Evolutionary conservation across 1,140 invertebrate species (phyloP).

Genomic region (Manduca sexta): DNA sequence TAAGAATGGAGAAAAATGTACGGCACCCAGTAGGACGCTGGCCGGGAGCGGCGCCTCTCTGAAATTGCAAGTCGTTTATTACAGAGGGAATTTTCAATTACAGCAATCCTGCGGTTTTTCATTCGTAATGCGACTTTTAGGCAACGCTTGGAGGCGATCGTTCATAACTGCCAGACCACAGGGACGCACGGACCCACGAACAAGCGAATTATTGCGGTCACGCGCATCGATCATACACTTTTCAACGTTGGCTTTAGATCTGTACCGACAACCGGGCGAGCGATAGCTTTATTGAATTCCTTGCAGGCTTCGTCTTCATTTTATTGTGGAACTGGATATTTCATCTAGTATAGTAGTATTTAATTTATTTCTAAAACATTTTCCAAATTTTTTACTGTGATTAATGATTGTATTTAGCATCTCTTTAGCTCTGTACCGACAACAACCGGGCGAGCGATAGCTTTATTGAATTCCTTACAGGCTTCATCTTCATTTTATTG

Average conservation of each 20-base stretch:
- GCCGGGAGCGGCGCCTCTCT: conserved; percentile 31
- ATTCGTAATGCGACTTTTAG: conserved; percentile 70
- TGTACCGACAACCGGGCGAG: too few species aligned
- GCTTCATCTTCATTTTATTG: too few species aligned
- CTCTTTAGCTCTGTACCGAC: too few species aligned
- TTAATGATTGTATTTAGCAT: too few species aligned
- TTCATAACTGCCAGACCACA: conserved; percentile 46
- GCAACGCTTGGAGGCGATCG: conserved; percentile 46
- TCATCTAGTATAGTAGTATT: too few species aligned
- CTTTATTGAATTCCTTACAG: too few species aligned
- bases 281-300: too few species aligned
- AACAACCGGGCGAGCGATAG: too few species aligned
- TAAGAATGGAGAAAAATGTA: conserved; percentile 66
- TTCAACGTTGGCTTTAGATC: not conserved
- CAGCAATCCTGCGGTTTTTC: conserved; percentile 68
- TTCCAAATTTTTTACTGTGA: too few species aligned
- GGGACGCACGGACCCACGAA: conserved; percentile 6
- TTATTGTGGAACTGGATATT: too few species aligned
- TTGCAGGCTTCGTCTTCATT: too few species aligned
- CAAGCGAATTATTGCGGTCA: not conserved
- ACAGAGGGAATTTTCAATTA: conserved; percentile 71
- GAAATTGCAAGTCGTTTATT: conserved; percentile 70
- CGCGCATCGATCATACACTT: conserved; percentile 1
- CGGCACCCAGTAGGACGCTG: conserved; percentile 43
- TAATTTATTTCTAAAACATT: too few species aligned